phyloP scores from a whole-genome alignment of 2,888 invertebrate species.

The Exocentrus adspersus region DNA sequence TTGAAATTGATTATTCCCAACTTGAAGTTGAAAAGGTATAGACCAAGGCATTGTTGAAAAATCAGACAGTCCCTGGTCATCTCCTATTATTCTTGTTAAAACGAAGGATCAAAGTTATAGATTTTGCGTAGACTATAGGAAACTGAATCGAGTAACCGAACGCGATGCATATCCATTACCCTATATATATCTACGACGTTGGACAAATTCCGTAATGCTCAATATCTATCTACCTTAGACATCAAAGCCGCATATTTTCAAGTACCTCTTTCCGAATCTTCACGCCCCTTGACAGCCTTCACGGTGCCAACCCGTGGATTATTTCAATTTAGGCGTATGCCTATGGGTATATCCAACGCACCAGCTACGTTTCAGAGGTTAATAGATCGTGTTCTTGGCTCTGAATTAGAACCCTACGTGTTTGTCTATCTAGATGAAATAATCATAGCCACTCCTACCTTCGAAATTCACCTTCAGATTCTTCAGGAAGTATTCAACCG shows the following conservation, averaged over 20 bases:
- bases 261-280: slow-evolving; percentile 1
- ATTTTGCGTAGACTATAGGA: slow-evolving; percentile 19
- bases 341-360: slow-evolving; percentile 44
- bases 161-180: slow-evolving; percentile 18
- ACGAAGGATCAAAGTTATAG: slow-evolving; percentile 18
- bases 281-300: slow-evolving; percentile 42
- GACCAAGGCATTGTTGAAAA: slow-evolving; percentile 27
- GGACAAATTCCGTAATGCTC: slow-evolving; percentile 20
- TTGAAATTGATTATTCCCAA: no score
- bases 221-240: slow-evolving; percentile 8
- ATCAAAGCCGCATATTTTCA: slow-evolving; percentile 6
- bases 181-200: not conserved
- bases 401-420: slow-evolving; percentile 43
- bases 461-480: slow-evolving; percentile 39
- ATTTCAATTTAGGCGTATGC: slow-evolving; percentile 47
- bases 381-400: slow-evolving; percentile 41
- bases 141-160: slow-evolving; percentile 3
- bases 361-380: slow-evolving; percentile 47
- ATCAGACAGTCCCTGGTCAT: slow-evolving; percentile 22
- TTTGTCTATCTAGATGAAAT: slow-evolving; percentile 48
- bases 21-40: no score
- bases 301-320: slow-evolving; percentile 40
- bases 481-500: slow-evolving; percentile 40
- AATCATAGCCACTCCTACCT: slow-evolving; percentile 37
- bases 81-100: slow-evolving; percentile 20